phyloP scores from a whole-genome alignment of 2,888 invertebrate genomes.

The Rapana venosa region DNA sequence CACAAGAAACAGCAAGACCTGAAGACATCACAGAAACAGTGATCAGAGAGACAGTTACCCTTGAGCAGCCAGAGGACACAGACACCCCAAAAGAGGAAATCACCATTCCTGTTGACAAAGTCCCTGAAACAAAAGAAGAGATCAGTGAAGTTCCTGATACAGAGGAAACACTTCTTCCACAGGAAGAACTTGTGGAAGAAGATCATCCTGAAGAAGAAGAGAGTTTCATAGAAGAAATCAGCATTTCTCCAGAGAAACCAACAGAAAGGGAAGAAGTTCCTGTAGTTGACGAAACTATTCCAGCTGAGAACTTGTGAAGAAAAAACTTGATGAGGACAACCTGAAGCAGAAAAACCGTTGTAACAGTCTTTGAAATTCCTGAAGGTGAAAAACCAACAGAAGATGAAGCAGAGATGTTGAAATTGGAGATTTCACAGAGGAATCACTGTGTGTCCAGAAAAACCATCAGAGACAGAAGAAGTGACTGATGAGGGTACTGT shows the following conservation, averaged over 20 bases:
- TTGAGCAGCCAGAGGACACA: neutral
- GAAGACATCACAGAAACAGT: slow-evolving; percentile 23
- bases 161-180: neutral
- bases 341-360: slow-evolving; percentile 41
- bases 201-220: slow-evolving; percentile 42
- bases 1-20: slow-evolving; percentile 4
- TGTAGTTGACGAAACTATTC: neutral
- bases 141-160: neutral
- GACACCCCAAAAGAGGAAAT: slow-evolving; percentile 31
- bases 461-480: slow-evolving; percentile 25
- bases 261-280: slow-evolving; percentile 26
- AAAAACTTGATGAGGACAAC: slow-evolving; percentile 11
- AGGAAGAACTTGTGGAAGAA: neutral
- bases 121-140: slow-evolving; percentile 1
- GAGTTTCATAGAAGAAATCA: slow-evolving; percentile 26
- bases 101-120: slow-evolving; percentile 28
- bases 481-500: slow-evolving; percentile 30
- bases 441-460: slow-evolving; percentile 22
- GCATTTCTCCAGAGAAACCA: neutral
- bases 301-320: no score
- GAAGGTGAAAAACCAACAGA: neutral
- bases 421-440: slow-evolving; percentile 41
- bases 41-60: slow-evolving; percentile 1
- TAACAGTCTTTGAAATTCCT: slow-evolving; percentile 11
- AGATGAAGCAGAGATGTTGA: slow-evolving; percentile 20